Base-by-base conservation (phyloP, 2,797 vertebrate species). In the Danio jaintianensis region DNA sequence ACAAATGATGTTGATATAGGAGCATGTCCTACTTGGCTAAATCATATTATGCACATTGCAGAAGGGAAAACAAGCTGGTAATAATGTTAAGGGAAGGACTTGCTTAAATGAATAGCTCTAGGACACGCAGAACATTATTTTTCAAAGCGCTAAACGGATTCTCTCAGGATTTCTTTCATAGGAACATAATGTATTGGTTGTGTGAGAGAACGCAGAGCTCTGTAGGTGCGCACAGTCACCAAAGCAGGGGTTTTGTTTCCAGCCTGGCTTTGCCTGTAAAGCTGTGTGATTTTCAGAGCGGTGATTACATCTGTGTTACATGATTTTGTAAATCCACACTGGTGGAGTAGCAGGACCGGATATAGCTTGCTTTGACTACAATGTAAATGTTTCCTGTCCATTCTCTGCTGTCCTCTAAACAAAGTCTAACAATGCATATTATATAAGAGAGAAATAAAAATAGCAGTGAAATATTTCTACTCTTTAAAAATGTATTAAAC, bases 221-320 rank as follows among this genome's bases (percentile, higher is more conserved):
- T 69, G 67, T 81, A 59, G 75, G 61, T 68, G 82, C 84, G 53
- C 42, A 87, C 29, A 29, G 85, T 85, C 67, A 42, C 82, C 66
- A 84, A 85, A 29, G 81, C 85, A 59, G 38, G 75, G 36, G 82
- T 85, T 90, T 89, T 88, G 86, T 86, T 43, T 45, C 42, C 83
- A 83, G 83, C 38, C 53, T 66, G 85, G 42, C 83, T 83, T 20
- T 61, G 71, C 22, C 42, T 84, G 86, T 82, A 82, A 85, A 82
- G 71, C 85, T 7, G 22, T 68, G 1, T 8, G 12, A 42, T 10
- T 29, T 59, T 4, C n/a, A 55, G 16, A 13, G 50, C 38, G 3
- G 29, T 55, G 75, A 42, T 77, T 56, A 77, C 6, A 22, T 20
- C 40, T 36, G 48, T 16, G 40, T 36, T 59, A 40, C 48, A 20